Percentiles rank a stretch among this genome's conserved stretches.
These are phyloP conservation scores for Cotesia typhae DNA, from an alignment of 1,140 invertebrate genomes.

Conservation along the genomic window DNA sequence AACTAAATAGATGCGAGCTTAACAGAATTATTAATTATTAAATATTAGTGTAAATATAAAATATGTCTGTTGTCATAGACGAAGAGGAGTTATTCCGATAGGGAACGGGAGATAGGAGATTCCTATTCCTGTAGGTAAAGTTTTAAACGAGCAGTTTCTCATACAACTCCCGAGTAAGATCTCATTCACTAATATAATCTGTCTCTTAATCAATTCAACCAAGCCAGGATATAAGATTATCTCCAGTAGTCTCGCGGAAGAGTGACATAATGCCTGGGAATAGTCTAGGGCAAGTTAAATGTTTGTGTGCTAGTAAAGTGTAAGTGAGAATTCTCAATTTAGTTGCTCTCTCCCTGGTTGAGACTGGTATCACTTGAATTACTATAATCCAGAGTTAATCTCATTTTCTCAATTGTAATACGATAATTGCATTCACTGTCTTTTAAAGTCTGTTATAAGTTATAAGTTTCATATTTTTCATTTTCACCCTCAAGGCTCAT, in stretches of 20 bases:
- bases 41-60: constrained; percentile 2
- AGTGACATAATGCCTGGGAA: constrained; percentile 11
- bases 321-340: not conserved
- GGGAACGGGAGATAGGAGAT: too few relatives aligned
- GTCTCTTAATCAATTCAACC: constrained; percentile 28
- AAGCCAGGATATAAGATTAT: constrained; percentile 24
- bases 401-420: constrained; percentile 31
- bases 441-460: not conserved
- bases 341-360: not conserved
- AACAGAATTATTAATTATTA: not conserved
- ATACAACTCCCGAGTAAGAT: not conserved
- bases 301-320: not conserved
- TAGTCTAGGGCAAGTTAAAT: constrained; percentile 4
- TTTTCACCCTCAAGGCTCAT: too few relatives aligned
- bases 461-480: too few relatives aligned
- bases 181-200: constrained; percentile 26
- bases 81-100: too few relatives aligned
- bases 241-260: constrained; percentile 12
- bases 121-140: not conserved
- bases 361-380: constrained; percentile 21
- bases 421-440: constrained; percentile 19
- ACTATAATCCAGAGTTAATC: constrained; percentile 35
- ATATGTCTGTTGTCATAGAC: too few relatives aligned
- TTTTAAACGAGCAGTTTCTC: not conserved
- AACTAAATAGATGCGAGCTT: too few relatives aligned